phyloP scores from a whole-genome alignment of 2,797 vertebrate species.

The Malacoctenus gilli region DNA sequence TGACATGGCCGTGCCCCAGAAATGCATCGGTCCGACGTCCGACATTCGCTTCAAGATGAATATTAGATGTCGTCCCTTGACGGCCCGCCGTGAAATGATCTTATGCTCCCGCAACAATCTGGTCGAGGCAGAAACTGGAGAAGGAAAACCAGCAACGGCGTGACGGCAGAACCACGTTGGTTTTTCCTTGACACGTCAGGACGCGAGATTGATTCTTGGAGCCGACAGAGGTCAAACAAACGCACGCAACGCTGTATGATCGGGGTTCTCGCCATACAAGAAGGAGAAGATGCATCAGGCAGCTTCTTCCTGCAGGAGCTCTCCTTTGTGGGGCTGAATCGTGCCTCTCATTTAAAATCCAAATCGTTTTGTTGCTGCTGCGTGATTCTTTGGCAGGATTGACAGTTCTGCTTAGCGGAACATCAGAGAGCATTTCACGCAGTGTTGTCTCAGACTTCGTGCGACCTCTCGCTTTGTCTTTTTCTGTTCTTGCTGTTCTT shows the following conservation, averaged over 20 bases:
- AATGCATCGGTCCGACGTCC: neutral
- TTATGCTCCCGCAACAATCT: neutral
- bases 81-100: neutral
- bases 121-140: conserved; percentile 4
- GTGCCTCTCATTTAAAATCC: too few relatives aligned
- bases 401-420: conserved; percentile 26
- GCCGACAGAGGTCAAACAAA: too few relatives aligned
- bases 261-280: too few relatives aligned
- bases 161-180: too few relatives aligned
- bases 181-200: too few relatives aligned
- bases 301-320: neutral
- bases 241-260: too few relatives aligned
- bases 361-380: neutral
- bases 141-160: neutral
- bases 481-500: conserved; percentile 4
- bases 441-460: conserved; percentile 3
- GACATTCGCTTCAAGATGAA: neutral
- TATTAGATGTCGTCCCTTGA: neutral
- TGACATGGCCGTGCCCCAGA: neutral
- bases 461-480: neutral
- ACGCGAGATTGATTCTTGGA: too few relatives aligned
- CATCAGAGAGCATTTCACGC: conserved; percentile 14
- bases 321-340: too few relatives aligned
- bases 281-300: neutral
- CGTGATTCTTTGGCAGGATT: conserved; percentile 8